Base-by-base conservation (phyloP, 2,797 vertebrate genomes). In the Pitangus sulphuratus region DNA sequence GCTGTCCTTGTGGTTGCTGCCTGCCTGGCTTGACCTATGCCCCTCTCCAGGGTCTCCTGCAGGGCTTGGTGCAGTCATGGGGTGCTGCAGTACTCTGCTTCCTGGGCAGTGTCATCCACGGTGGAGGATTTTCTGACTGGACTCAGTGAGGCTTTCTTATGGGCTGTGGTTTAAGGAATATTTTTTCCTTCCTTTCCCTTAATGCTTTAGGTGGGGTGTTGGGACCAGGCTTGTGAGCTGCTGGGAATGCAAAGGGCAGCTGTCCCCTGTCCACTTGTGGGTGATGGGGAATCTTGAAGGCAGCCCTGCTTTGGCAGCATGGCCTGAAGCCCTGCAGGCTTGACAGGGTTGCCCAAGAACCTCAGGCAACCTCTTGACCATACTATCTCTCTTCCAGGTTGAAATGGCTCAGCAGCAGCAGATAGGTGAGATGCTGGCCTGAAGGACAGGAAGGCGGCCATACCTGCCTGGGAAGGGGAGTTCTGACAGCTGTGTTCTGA, bases 1-100 rank as follows among this genome's bases (percentile, higher is more conserved):
- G 13, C 19, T 17, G 6, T 44, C 31, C 24, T 17, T 45, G 11
- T 0, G 0, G 37, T n/a, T 1, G 0, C 48, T 31, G 39, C 35
- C 40, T 39, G 24, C 18, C 66, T 58, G 18, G 22, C 5, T 79
- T 39, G 45, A 18, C 26, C 50, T 8, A 2, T 26, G n/a, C 7
- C 12, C 31, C 31, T 47, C 16, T 37, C 16, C 0, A 2, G 25
- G 35, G 12, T 62, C 33, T 64, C 24, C 37, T 64, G 48, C 0
- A 0, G 21, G 45, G 33, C 39, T 70, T 45, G 31, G 33, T 47
- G 66, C 39, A 39, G 40, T 42, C 10, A 4, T 7, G 15, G 57
- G 21, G 9, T 39, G 61, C 68, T 22, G 40, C 19, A 28, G 18
- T 20, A n/a, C 68, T 74, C 2, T 4, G 30, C 44, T 75, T 58